phyloP scores from a whole-genome alignment of 2,797 vertebrate species.

The Rallus crepitans region DNA sequence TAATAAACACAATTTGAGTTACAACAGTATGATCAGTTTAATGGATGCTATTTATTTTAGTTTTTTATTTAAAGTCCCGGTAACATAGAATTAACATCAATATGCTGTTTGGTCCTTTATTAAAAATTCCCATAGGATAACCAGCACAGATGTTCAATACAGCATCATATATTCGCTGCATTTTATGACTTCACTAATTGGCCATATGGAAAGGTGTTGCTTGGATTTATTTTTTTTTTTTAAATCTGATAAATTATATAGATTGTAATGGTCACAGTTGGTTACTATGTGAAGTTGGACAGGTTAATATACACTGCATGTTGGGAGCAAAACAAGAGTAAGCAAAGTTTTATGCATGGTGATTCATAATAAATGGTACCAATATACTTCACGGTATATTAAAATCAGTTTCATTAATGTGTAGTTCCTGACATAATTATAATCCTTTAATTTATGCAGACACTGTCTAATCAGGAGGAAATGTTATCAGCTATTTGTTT shows the following conservation, averaged over 20 bases:
- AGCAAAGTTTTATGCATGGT: slow-evolving; percentile 59
- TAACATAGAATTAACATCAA: slow-evolving; percentile 92
- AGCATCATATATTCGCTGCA: slow-evolving; percentile 81
- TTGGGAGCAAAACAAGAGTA: slow-evolving; percentile 58
- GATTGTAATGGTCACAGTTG: slow-evolving; percentile 76
- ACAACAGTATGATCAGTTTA: slow-evolving; percentile 98
- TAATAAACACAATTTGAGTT: slow-evolving; percentile 99
- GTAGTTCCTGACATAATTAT: slow-evolving; percentile 66
- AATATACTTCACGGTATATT: slow-evolving; percentile 35
- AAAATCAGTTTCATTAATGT: slow-evolving; percentile 53
- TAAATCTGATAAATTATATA: slow-evolving; percentile 73
- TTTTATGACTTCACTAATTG: slow-evolving; percentile 84
- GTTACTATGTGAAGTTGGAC: slow-evolving; percentile 68
- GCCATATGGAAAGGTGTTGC: slow-evolving; percentile 88
- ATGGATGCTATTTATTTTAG: slow-evolving; percentile 99
- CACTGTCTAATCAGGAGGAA: slow-evolving; percentile 59
- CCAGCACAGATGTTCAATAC: slow-evolving; percentile 89
- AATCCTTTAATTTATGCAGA: slow-evolving; percentile 64
- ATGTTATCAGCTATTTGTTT: slow-evolving; percentile 50
- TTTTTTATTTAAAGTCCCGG: slow-evolving; percentile 98
- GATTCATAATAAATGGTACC: slow-evolving; percentile 40
- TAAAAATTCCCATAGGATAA: slow-evolving; percentile 91
- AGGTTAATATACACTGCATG: slow-evolving; percentile 58
- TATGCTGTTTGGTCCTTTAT: slow-evolving; percentile 91
- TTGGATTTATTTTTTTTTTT: slow-evolving; percentile 77